Conservation (phyloP, 2,888 invertebrate species). For the Tiliacea aurago region DNA sequence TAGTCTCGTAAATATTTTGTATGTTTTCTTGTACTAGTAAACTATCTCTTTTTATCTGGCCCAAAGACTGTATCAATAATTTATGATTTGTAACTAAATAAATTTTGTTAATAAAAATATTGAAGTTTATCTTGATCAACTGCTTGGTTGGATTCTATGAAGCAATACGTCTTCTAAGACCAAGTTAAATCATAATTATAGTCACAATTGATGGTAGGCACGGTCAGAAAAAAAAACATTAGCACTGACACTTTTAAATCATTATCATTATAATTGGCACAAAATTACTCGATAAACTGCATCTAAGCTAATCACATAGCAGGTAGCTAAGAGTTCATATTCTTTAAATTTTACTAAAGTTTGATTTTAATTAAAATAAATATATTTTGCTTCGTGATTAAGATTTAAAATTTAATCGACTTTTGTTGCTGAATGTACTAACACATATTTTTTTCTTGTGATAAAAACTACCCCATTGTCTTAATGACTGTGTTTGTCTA, state of each 20-base stretch:
- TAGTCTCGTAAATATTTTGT: slow-evolving; percentile 29
- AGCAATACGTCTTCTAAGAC: too few species aligned
- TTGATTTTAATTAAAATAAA: too few species aligned
- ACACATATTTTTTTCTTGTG: not conserved
- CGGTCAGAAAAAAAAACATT: not conserved
- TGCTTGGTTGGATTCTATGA: not conserved
- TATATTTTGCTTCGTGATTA: not conserved
- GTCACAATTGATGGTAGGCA: not conserved
- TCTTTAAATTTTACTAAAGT: too few species aligned
- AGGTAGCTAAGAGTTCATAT: too few species aligned
- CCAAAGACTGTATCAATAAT: not conserved
- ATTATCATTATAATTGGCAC: not conserved
- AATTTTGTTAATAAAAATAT: not conserved
- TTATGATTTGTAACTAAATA: not conserved
- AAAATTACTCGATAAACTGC: not conserved
- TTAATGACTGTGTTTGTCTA: not conserved
- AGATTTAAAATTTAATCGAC: not conserved
- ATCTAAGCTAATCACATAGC: not conserved
- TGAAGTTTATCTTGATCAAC: not conserved
- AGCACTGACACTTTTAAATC: not conserved
- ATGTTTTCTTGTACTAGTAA: slow-evolving; percentile 14
- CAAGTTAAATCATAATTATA: not conserved
- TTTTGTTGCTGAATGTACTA: not conserved
- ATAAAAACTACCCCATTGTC: not conserved
- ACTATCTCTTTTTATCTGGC: slow-evolving; percentile 7